phyloP scores from a whole-genome alignment of 2,888 invertebrate genomes.

The Phaonia tiefii region DNA sequence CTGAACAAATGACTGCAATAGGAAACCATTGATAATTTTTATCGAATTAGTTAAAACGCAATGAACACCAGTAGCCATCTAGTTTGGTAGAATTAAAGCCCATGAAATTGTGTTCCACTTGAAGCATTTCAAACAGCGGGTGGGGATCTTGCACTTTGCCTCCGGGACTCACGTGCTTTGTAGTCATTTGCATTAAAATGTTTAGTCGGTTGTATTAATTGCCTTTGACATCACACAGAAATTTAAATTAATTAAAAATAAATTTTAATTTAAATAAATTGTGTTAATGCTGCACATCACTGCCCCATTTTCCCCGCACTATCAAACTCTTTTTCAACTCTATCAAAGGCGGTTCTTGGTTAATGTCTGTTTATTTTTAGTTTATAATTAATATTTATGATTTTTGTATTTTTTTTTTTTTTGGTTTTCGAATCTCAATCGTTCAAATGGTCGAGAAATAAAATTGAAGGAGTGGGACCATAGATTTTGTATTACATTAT shows the following conservation, averaged over 20 bases:
- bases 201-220: conserved; percentile 54
- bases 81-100: too few relatives aligned
- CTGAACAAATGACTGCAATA: neutral
- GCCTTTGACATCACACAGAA: conserved; percentile 60
- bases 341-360: neutral
- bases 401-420: too few relatives aligned
- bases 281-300: neutral
- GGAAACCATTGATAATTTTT: conserved; percentile 22
- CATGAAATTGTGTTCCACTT: neutral
- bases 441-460: neutral
- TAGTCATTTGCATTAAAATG: conserved; percentile 62
- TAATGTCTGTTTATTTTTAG: conserved; percentile 6
- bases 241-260: conserved; percentile 63
- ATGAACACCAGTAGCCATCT: neutral
- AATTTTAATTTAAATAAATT: conserved; percentile 35
- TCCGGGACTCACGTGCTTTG: conserved; percentile 49
- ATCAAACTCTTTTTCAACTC: conserved; percentile 1
- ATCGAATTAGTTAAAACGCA: conserved; percentile 23
- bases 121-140: neutral
- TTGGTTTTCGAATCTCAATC: neutral
- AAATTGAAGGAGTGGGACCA: too few relatives aligned
- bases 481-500: neutral
- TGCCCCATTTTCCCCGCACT: conserved; percentile 1
- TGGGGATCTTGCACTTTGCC: neutral
- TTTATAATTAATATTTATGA: conserved; percentile 35